Base-by-base conservation (phyloP, 2,797 vertebrate genomes). In the Eulemur mongoz region DNA sequence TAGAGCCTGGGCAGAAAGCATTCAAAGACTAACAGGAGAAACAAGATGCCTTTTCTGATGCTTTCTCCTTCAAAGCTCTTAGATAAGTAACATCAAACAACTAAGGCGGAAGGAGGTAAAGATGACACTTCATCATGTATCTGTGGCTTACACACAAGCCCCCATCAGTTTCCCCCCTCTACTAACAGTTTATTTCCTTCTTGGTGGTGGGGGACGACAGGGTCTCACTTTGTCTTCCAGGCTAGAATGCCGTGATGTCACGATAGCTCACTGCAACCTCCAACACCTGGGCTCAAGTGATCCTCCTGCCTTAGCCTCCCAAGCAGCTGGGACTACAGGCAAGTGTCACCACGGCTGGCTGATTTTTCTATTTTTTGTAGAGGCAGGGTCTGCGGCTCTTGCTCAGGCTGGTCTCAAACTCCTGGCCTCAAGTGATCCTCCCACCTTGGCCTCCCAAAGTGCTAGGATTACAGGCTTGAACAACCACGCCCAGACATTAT, bases 141-240 rank as follows among this genome's bases (percentile, higher is more conserved):
- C 65, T 96, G 96, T 38, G 94, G 96, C 65, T 93, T 88, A 96
- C 84, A 94, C 81, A 75, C 76, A 54, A 89, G 48, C 43, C 57
- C 80, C 35, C 83, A 78, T 73, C 43, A 43, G 13, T 76, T 78
- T 81, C 84, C n/a, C 57, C 52, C 65, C 38, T 85, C 75, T 93
- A 94, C 65, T 50, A 59, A 91, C n/a, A 84, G 23, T 81, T 73
- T 65, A 90, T 80, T 95, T 96, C 78, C 81, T 91, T 86, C 80
- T 75, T 92, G 54, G 54, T 23, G 20, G 54, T 10, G 54, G 54
- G 54, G 22, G 9, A 57, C 22, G 54, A 65, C 15, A 65, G 63
- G 4, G 63, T n/a, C 63, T 15, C 63, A 11, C 57, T 59, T n/a
- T 65, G 32, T 65, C 63, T 65, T 32, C 32, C 32, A 18, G 15